A percentile compares a stretch with the other conserved stretches of the same genome.
Evolutionary conservation across 2,888 invertebrate genomes (phyloP).

Genomic region (Deilephila elpenor): DNA sequence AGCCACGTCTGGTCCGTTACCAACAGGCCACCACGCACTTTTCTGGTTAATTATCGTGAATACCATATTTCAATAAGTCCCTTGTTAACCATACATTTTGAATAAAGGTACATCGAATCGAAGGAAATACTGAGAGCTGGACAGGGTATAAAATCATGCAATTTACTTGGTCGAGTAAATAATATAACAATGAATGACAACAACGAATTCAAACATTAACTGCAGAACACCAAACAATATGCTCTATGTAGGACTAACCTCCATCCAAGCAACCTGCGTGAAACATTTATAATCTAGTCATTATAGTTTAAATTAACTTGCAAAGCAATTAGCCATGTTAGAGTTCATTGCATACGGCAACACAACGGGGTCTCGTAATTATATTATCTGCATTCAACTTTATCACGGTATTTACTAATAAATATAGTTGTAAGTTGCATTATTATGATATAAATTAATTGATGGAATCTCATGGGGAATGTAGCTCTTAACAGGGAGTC

Average conservation of each 20-base stretch:
- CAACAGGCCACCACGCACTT: too few relatives aligned
- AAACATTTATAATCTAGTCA: slow-evolving; percentile 61
- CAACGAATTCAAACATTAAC: slow-evolving; percentile 49
- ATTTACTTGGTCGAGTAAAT: slow-evolving; percentile 35
- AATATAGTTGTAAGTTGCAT: background rate
- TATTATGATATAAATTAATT: background rate
- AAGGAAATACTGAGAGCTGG: background rate
- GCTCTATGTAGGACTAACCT: slow-evolving; percentile 80
- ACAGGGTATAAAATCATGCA: slow-evolving; percentile 35
- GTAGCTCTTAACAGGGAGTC: background rate
- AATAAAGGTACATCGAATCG: background rate
- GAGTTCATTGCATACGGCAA: slow-evolving; percentile 2
- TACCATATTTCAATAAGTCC: too few relatives aligned
- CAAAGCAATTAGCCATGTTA: slow-evolving; percentile 23
- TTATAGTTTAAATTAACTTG: slow-evolving; percentile 18
- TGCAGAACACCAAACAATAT: slow-evolving; percentile 60
- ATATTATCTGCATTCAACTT: background rate
- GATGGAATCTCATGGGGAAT: background rate
- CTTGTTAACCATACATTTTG: background rate
- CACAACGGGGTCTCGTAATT: background rate
- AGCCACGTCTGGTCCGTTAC: too few relatives aligned
- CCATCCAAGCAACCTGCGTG: slow-evolving; percentile 86
- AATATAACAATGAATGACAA: slow-evolving; percentile 48
- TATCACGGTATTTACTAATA: background rate
- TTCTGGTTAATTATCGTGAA: too few relatives aligned